These are phyloP conservation scores for Aphidoletes aphidimyza DNA, from an alignment of 2,888 invertebrate species.

Conservation along the genomic window DNA sequence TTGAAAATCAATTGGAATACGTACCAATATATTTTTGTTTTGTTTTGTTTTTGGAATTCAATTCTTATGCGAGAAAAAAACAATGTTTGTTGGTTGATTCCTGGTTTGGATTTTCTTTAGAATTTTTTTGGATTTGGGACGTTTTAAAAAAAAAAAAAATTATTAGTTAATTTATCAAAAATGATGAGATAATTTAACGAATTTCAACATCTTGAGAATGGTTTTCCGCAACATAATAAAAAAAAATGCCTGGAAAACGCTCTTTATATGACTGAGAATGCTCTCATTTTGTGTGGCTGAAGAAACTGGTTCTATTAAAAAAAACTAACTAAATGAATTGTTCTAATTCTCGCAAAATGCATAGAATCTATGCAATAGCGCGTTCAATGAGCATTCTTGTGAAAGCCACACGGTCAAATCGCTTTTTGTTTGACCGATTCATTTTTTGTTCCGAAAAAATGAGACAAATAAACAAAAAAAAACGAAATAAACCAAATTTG, in stretches of 20 bases:
- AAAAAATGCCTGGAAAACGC: not conserved
- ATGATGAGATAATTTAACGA: constrained; percentile 47
- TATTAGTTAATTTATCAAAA: no score
- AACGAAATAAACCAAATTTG: not conserved
- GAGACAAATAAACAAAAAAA: constrained; percentile 12
- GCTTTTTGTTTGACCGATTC: not conserved
- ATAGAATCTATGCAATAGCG: no score
- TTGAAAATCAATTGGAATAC: constrained; percentile 4
- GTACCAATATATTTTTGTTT: not conserved
- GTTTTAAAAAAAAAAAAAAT: not conserved
- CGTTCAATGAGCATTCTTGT: not conserved
- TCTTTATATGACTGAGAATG: not conserved
- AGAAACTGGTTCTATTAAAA: no score
- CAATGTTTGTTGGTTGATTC: constrained; percentile 41
- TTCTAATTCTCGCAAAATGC: no score
- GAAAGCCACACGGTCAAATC: not conserved
- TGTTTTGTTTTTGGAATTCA: not conserved
- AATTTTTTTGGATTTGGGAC: constrained; percentile 2
- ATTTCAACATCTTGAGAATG: not conserved
- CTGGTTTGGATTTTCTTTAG: constrained; percentile 32
- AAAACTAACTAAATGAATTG: not conserved
- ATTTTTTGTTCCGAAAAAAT: no score
- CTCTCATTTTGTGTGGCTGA: not conserved
- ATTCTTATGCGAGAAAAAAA: constrained; percentile 33
- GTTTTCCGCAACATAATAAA: constrained; percentile 6